Base-by-base conservation (phyloP, 2,797 vertebrate genomes). In the Gallinago solitaria region DNA sequence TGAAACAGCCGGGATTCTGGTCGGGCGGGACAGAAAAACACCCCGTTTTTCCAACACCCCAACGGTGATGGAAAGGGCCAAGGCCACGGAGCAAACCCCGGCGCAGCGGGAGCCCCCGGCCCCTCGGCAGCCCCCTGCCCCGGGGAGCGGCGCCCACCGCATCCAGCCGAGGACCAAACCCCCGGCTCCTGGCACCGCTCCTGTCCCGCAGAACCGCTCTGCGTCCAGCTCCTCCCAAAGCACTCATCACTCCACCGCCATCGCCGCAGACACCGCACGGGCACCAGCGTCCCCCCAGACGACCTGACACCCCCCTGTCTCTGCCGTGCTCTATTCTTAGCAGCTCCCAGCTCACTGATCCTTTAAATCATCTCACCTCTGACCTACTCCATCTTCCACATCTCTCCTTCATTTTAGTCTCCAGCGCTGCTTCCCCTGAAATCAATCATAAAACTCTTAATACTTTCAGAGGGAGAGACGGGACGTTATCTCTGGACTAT, bases 101-200 rank as follows among this genome's bases (percentile, higher is more conserved):
- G 25, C 16, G 43, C 69, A 10, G 1, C 2, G 0, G 41, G 11
- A 30, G 35, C 6, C 57, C 3, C 0, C 3, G 1, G 15, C n/a
- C 16, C 37, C 51, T 37, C 1, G 3, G 43, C 50, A 51, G 37
- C 71, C 13, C 51, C 39, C 3, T 0, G 0, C 30, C 39, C 61
- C 3, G 16, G n/a, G 45, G 33, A 48, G 27, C 5, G 0, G 61
- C 16, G 35, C 41, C 0, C 24, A 39, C 12, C 13, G 1, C 60
- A 13, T 11, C 51, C 63, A 12, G 28, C 9, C n/a, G 8, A 16
- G 16, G 6, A 17, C 16, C 51, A 9, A 41, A 3, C 12, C 3
- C 3, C 30, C 74, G 15, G 37, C 2, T 41, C 17, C 75, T 56
- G 39, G 25, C 67, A 68, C 27, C 27, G 1, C 9, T 18, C 2